Evolutionary conservation across 1,140 invertebrate genomes (phyloP).

Genomic region (Microplitis mediator): DNA sequence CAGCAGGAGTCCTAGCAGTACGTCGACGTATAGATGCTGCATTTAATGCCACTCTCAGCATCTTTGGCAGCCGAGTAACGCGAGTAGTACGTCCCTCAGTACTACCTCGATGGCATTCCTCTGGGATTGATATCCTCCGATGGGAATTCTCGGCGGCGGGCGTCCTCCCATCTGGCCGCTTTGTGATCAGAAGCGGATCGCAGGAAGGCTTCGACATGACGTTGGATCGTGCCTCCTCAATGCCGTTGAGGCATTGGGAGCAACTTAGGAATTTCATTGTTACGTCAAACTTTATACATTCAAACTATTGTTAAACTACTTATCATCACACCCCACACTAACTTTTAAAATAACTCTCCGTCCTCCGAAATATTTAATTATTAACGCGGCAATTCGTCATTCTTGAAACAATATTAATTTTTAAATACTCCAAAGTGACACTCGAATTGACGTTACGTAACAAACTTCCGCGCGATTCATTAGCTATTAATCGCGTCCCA

Average conservation of each 20-base stretch:
- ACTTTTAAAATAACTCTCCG: too few relatives aligned
- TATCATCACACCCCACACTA: not conserved
- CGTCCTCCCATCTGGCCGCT: conserved; percentile 34
- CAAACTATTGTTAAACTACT: not conserved
- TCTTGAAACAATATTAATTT: too few relatives aligned
- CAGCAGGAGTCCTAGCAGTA: not conserved
- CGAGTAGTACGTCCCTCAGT: not conserved
- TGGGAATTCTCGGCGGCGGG: conserved; percentile 25
- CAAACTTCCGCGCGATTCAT: conserved; percentile 6
- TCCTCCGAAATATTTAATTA: too few relatives aligned
- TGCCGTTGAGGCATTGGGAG: conserved; percentile 44
- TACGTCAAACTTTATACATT: conserved; percentile 10
- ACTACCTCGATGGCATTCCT: not conserved
- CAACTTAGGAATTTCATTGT: conserved; percentile 55
- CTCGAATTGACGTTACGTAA: too few relatives aligned
- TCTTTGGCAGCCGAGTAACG: conserved; percentile 8
- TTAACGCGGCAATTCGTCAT: too few relatives aligned
- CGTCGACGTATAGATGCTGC: conserved; percentile 34
- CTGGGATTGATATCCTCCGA: conserved; percentile 32
- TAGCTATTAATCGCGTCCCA: conserved; percentile 27
- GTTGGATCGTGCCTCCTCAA: conserved; percentile 22
- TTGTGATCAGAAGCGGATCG: conserved; percentile 49
- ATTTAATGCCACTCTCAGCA: conserved; percentile 21
- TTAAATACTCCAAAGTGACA: too few relatives aligned
- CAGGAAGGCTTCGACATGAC: conserved; percentile 42